Percentiles rank a stretch among this genome's conserved stretches.
phyloP scores from a whole-genome alignment of 2,113 vertebrate genomes.

The Camelus bactrianus region DNA sequence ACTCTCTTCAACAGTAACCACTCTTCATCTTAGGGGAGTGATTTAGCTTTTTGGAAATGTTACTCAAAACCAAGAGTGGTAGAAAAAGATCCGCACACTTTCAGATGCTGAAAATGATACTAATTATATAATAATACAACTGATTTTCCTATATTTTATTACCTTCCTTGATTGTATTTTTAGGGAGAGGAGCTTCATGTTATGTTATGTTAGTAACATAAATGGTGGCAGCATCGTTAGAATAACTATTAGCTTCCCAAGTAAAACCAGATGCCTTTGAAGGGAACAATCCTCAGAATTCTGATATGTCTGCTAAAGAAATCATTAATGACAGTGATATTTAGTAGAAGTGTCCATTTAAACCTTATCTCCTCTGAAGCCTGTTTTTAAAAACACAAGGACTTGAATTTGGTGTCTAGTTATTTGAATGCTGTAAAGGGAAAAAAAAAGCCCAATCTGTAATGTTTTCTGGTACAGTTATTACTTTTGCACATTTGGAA shows the following conservation, averaged over 20 bases:
- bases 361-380: slow-evolving; percentile 52
- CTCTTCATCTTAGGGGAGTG: background rate
- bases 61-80: slow-evolving; percentile 42
- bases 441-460: background rate
- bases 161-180: slow-evolving; percentile 25
- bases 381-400: slow-evolving; percentile 34
- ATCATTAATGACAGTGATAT: slow-evolving; percentile 40
- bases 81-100: slow-evolving; percentile 28
- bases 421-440: slow-evolving; percentile 1
- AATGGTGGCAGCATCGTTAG: background rate
- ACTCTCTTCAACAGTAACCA: background rate
- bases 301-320: slow-evolving; percentile 47
- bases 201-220: background rate
- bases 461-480: slow-evolving; percentile 52
- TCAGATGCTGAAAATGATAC: slow-evolving; percentile 1
- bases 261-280: slow-evolving; percentile 44
- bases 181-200: slow-evolving; percentile 41
- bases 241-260: slow-evolving; percentile 47
- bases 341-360: slow-evolving; percentile 36
- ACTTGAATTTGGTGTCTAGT: slow-evolving; percentile 47
- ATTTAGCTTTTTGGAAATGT: slow-evolving; percentile 52
- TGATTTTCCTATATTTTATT: slow-evolving; percentile 28
- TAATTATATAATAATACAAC: slow-evolving; percentile 12
- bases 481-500: background rate
- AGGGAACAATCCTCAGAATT: slow-evolving; percentile 49